A percentile compares a stretch with the other conserved stretches of the same genome.
Conservation (phyloP, 2,797 vertebrate species). For the Spinus pinus region DNA sequence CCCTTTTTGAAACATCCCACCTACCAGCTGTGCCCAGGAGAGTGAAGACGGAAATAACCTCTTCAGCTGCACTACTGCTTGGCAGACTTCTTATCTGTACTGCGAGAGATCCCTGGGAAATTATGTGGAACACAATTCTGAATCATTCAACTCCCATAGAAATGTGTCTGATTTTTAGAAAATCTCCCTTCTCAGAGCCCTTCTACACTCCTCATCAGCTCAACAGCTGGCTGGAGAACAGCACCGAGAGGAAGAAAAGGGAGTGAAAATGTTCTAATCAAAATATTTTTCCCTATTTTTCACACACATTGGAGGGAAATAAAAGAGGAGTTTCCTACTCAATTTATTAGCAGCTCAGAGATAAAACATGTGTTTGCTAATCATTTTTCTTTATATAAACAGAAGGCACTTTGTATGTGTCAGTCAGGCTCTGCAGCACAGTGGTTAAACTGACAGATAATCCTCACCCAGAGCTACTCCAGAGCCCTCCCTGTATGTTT, state of each 20-base stretch:
- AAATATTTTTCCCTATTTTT: constrained; percentile 34
- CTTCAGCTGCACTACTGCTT: constrained; percentile 16
- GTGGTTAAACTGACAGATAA: background rate
- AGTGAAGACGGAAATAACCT: constrained; percentile 41
- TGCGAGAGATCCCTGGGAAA: background rate
- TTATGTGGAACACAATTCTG: constrained; percentile 21
- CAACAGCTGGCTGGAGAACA: constrained; percentile 15
- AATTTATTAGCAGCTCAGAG: background rate
- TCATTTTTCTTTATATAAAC: background rate
- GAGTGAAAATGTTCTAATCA: constrained; percentile 19
- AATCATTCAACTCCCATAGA: constrained; percentile 10
- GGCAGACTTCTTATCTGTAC: constrained; percentile 5
- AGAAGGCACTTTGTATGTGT: background rate
- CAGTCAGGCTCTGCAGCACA: background rate
- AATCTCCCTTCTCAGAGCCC: background rate
- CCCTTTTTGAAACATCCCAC: constrained; percentile 7
- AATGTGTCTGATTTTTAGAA: constrained; percentile 13
- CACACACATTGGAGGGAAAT: background rate
- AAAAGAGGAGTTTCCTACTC: constrained; percentile 22
- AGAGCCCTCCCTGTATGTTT: background rate
- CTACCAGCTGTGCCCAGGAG: constrained; percentile 29
- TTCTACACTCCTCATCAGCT: constrained; percentile 14
- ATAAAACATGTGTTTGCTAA: background rate
- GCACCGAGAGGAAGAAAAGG: background rate
- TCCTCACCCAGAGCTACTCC: constrained; percentile 7